Base-by-base conservation (phyloP, 2,797 vertebrate species). In the Euthynnus affinis region DNA sequence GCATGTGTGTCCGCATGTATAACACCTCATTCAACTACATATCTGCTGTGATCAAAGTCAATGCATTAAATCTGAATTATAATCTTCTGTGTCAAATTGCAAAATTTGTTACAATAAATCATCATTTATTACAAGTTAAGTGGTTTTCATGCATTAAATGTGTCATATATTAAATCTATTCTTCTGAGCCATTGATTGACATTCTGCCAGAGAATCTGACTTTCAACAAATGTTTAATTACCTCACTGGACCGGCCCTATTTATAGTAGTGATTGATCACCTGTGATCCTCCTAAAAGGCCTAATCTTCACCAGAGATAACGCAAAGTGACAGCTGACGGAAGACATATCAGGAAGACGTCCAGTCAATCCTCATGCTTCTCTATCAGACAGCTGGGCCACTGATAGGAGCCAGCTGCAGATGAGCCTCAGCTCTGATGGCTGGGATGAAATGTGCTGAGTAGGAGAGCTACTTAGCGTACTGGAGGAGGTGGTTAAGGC, bases 341-440 rank as follows among this genome's bases (percentile, higher is more conserved):
- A 66, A 69, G 73, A 70, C 72, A 69, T 68, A 80, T 67, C 70
- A 80, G 80, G n/a, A 82, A 61, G 51, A 62, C 14, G 76, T 85
- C 87, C 25, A 58, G 71, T 71, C 57, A 22, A 73, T 84, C 71
- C 71, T 49, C 76, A 67, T 32, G 32, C 64, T 61, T 46, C 64
- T 72, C 63, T 42, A 51, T 85, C 80, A 74, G 57, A 80, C 78
- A 65, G 75, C 66, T 22, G 59, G 34, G 22, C 51, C 32, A 27
- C 79, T 60, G 81, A 89, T 65, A 37, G 52, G 22, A 88, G 58
- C 55, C 87, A 74, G 70, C 76, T 81, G 74, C 64, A 68, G 72
- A 68, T 0, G 17, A 27, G 65, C 55, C 62, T 72, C 34, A 1
- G 52, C 29, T 81, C 60, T 56, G 55, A 82, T 17, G 34, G 60